These are phyloP conservation scores for Microchrysa polita DNA, from an alignment of 2,888 invertebrate genomes.

Conservation along the genomic window DNA sequence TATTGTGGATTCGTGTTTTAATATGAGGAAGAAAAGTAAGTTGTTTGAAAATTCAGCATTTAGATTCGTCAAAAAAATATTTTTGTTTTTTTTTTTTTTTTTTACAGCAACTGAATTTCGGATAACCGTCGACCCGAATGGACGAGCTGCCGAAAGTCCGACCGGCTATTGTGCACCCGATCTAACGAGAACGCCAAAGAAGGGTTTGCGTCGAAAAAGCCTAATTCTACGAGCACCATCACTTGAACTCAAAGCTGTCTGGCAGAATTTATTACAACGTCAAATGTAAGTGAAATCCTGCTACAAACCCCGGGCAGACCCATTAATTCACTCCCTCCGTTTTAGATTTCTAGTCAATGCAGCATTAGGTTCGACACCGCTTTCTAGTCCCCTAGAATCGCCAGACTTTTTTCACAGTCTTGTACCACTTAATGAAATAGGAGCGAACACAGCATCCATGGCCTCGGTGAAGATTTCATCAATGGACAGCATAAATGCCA, in stretches of 20 bases:
- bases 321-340: no score
- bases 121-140: conserved; percentile 75
- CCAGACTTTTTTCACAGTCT: conserved; percentile 71
- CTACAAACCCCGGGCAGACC: no score
- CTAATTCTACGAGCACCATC: conserved; percentile 82
- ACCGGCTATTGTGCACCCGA: conserved; percentile 79
- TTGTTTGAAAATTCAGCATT: no score
- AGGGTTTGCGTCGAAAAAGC: conserved; percentile 73
- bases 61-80: no score
- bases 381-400: conserved; percentile 85
- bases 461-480: conserved; percentile 64
- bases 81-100: no score
- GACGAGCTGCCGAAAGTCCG: conserved; percentile 74
- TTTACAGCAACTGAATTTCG: conserved; percentile 84
- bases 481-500: conserved; percentile 62
- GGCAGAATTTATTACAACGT: conserved; percentile 87
- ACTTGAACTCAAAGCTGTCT: conserved; percentile 85
- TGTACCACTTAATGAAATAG: conserved; percentile 63
- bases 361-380: conserved; percentile 78
- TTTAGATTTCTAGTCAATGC: conserved; percentile 87
- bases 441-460: conserved; percentile 62
- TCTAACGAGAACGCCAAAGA: conserved; percentile 70
- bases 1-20: conserved; percentile 85
- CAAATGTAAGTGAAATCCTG: conserved; percentile 83
- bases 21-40: conserved; percentile 83